Conservation (phyloP, 2,888 invertebrate genomes). For the Cetonia aurata region DNA sequence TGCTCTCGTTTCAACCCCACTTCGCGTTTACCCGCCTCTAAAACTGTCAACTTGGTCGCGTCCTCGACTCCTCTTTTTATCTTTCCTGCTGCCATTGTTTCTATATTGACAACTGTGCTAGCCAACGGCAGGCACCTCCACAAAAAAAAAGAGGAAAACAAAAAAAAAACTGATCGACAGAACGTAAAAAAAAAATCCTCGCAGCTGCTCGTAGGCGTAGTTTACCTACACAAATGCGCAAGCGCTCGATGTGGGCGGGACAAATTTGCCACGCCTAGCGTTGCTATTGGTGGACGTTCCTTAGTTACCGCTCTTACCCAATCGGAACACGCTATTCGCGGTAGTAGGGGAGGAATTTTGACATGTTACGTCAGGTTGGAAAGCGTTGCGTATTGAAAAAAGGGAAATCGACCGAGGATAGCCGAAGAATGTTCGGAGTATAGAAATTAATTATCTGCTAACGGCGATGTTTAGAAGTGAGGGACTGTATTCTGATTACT, state of each 20-base stretch:
- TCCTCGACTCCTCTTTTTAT: slow-evolving; percentile 18
- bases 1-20: slow-evolving; percentile 2
- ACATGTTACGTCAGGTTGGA: neutral
- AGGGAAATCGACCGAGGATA: neutral
- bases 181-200: slow-evolving; percentile 59
- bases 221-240: slow-evolving; percentile 51
- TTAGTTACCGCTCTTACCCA: slow-evolving; percentile 1
- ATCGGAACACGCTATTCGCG: neutral
- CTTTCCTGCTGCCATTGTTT: slow-evolving; percentile 52
- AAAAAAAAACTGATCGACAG: neutral
- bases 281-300: slow-evolving; percentile 38
- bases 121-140: too few relatives aligned
- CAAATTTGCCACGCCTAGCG: slow-evolving; percentile 36
- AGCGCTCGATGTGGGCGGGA: slow-evolving; percentile 51
- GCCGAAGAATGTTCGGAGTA: neutral
- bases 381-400: neutral
- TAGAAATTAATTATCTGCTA: slow-evolving; percentile 16
- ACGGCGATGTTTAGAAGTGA: too few relatives aligned
- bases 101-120: slow-evolving; percentile 56
- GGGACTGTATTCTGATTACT: too few relatives aligned
- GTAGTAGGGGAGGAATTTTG: neutral
- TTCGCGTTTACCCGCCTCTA: neutral
- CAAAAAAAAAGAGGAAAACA: neutral
- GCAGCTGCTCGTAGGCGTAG: slow-evolving; percentile 60
- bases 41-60: slow-evolving; percentile 1